Evolutionary conservation across 1,140 invertebrate species (phyloP).

Genomic region (Rhagoletis pomonella): DNA sequence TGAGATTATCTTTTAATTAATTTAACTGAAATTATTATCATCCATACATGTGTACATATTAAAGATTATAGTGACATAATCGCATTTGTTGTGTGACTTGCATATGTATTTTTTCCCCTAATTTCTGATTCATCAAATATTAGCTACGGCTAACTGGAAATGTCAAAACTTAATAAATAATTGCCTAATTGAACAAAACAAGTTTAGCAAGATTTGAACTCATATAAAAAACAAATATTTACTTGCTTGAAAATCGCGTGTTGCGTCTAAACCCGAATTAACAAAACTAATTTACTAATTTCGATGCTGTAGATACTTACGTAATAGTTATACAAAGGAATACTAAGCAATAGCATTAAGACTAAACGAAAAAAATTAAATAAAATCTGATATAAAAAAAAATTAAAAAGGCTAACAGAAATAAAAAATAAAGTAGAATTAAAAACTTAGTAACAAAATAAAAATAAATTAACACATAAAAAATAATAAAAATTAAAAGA

Average conservation of each 20-base stretch:
- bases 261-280: not conserved
- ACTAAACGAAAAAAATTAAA: no score
- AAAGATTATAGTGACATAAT: no score
- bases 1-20: no score
- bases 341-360: no score
- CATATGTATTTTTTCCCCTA: no score
- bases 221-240: conserved; percentile 1
- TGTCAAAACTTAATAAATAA: not conserved
- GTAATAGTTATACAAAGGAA: not conserved
- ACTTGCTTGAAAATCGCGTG: not conserved
- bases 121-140: not conserved
- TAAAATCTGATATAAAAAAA: not conserved
- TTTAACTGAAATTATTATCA: no score
- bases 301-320: not conserved
- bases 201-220: not conserved
- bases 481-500: no score
- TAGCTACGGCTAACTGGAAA: not conserved
- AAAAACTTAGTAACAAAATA: not conserved
- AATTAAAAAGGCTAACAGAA: not conserved
- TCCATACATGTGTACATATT: no score
- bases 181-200: not conserved
- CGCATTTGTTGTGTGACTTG: no score
- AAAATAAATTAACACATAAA: not conserved
- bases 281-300: conserved; percentile 1
- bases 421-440: not conserved